phyloP scores from a whole-genome alignment of 2,888 invertebrate genomes.

The Artemia sinica region DNA sequence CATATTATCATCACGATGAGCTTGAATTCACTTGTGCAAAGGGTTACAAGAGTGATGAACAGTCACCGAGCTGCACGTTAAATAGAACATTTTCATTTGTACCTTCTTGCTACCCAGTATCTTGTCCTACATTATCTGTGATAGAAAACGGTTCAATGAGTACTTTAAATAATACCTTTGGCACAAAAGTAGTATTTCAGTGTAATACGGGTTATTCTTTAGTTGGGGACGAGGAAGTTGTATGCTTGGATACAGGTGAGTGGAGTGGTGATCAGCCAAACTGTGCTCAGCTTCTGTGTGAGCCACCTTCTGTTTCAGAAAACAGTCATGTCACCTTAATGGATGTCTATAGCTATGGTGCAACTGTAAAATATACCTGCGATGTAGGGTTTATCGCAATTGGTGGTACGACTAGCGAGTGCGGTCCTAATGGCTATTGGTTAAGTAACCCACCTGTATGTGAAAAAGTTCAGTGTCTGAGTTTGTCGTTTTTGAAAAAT shows the following conservation, averaged over 20 bases:
- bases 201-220: conserved; percentile 25
- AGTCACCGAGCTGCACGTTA: conserved; percentile 22
- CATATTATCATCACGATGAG: conserved; percentile 22
- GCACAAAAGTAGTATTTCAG: conserved; percentile 18
- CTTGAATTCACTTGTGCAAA: conserved; percentile 24
- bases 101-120: conserved; percentile 25
- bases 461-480: conserved; percentile 26
- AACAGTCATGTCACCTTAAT: conserved; percentile 23
- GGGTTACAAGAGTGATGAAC: conserved; percentile 24
- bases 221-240: conserved; percentile 22
- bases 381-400: conserved; percentile 28
- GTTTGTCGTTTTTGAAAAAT: conserved; percentile 14
- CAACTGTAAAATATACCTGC: conserved; percentile 25
- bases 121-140: conserved; percentile 15
- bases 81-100: conserved; percentile 27
- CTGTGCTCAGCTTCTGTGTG: conserved; percentile 19
- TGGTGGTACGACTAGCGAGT: conserved; percentile 22
- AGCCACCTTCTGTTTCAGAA: conserved; percentile 7
- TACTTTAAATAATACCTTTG: neutral
- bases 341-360: conserved; percentile 25
- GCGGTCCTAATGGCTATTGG: conserved; percentile 21
- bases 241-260: conserved; percentile 25
- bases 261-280: conserved; percentile 25
- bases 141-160: conserved; percentile 12
- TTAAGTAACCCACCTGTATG: conserved; percentile 25